Evolutionary conservation across 1,140 invertebrate genomes (phyloP).

Genomic region (Pogonomyrmex californicus): DNA sequence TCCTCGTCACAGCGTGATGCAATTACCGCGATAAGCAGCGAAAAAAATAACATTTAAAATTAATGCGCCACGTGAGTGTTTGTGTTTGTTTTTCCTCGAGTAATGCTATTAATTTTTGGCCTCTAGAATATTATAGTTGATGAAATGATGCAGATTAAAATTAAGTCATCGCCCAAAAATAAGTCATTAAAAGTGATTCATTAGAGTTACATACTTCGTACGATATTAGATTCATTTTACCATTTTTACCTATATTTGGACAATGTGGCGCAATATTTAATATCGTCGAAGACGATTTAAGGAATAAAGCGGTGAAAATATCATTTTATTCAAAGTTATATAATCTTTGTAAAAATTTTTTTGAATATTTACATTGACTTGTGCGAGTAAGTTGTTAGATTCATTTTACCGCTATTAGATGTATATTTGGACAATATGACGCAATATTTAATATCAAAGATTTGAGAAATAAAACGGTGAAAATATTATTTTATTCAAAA

Average conservation of each 20-base stretch:
- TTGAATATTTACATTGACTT: background rate
- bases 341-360: background rate
- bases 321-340: background rate
- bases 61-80: constrained; percentile 34
- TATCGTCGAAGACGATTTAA: no score
- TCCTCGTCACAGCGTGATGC: constrained; percentile 49
- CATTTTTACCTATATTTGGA: background rate
- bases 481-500: background rate
- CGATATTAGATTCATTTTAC: background rate
- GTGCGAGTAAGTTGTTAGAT: background rate
- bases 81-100: background rate
- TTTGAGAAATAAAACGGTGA: background rate
- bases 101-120: background rate
- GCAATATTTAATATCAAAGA: background rate
- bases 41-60: constrained; percentile 68
- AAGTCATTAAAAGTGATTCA: background rate
- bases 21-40: constrained; percentile 72
- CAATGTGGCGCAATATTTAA: background rate
- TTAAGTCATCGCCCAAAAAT: background rate
- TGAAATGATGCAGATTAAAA: background rate
- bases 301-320: background rate
- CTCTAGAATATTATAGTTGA: background rate
- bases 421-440: background rate
- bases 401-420: background rate
- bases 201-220: background rate